Base-by-base conservation (phyloP, 92 coral and sea anemone species). In the Umimayanthus chanpuru region DNA sequence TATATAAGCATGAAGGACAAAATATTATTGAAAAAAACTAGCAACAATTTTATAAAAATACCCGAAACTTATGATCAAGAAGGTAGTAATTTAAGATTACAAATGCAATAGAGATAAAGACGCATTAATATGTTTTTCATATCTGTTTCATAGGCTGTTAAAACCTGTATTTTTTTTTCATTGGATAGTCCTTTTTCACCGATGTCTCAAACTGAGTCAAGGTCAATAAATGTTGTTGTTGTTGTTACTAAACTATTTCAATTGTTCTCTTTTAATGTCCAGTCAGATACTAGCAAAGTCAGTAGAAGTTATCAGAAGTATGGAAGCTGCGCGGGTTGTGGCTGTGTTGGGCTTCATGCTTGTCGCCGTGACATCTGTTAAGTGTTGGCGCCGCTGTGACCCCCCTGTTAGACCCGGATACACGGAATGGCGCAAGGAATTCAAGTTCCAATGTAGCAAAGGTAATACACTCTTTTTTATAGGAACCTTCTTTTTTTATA, bases 401-500 rank as follows among this genome's bases (percentile, higher is more conserved):
- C 68, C 68, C 68, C 68, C 68, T 61, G 68, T 61, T 26, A 61
- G 68, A 61, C 7, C 68, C 41, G 76, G 76, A 21, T 72, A 72
- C 76, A 72, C 76, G 76, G 76, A 14, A 29, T 72, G 76, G 76
- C 76, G 18, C 76, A 32, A 28, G 38, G 76, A 26, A 32, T 72
- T 72, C 76, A 72, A 29, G 9, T 61, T 61, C 68, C 68, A 61
- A 25, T 61, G 68, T 14, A 61, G 26, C n/a, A 23, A 23, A 61
- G 68, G 68, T 61, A 61, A 53, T 4, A 14, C 58, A 53, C 18
- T 53, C 12, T 53, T 53, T 53, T 53, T 32, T 32, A 32, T 32
- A 32, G 36, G 36, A 32, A 32, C 36, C 36, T 32, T 32, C 36
- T 32, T 32, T 32, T 32, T 32, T 32, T 32, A n/a, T 32, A 32